Percentiles rank a stretch among this genome's conserved stretches.
Conservation (phyloP, 1,140 invertebrate species). For the Drosophila nasuta region DNA sequence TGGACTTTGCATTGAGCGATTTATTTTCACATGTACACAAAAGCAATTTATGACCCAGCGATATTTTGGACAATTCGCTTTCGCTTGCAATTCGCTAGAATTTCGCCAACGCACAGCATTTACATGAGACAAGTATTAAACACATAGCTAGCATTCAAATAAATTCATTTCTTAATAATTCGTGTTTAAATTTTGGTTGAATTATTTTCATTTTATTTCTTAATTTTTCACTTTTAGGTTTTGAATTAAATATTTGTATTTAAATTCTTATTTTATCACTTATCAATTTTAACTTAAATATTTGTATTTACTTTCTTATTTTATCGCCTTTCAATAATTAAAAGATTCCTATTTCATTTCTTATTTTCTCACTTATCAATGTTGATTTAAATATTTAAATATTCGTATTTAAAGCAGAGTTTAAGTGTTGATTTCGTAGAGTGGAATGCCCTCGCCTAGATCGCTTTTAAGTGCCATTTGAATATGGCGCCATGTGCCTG, state of each 20-base stretch:
- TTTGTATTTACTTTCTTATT: no score
- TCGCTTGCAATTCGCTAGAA: neutral
- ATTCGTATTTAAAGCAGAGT: neutral
- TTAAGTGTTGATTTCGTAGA: conserved; percentile 27
- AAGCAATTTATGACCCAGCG: conserved; percentile 40
- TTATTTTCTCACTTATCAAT: no score
- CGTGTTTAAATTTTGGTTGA: neutral
- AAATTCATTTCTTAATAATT: neutral
- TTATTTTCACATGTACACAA: conserved; percentile 53
- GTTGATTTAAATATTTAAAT: no score
- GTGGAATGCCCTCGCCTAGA: conserved; percentile 50
- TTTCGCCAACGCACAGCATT: conserved; percentile 5
- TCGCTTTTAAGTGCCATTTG: conserved; percentile 74
- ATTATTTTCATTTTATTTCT: neutral
- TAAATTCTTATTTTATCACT: neutral
- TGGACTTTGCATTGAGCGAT: conserved; percentile 79
- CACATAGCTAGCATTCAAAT: neutral
- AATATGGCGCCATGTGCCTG: conserved; percentile 68
- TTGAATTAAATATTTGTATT: neutral
- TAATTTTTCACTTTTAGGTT: neutral
- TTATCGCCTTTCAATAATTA: no score
- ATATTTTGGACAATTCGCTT: conserved; percentile 4
- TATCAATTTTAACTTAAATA: no score
- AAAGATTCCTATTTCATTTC: no score
- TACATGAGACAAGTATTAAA: neutral